A percentile compares a stretch with the other conserved stretches of the same genome.
These are phyloP conservation scores for Parasteatoda tepidariorum DNA, from an alignment of 1,140 invertebrate species.

Conservation along the genomic window DNA sequence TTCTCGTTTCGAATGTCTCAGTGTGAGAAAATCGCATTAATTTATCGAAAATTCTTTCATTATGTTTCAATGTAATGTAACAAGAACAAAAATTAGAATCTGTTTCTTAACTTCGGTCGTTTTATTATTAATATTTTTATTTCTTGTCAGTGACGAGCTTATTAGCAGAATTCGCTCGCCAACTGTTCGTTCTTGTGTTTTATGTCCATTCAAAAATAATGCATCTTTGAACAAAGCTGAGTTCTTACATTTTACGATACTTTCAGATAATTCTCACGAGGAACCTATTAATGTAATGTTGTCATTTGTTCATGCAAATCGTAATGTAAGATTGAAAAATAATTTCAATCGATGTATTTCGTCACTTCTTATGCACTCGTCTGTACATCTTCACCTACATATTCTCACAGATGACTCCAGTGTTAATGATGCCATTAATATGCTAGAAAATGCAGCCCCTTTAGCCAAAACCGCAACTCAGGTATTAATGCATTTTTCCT, in stretches of 20 bases:
- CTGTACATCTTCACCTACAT: slow-evolving; percentile 75
- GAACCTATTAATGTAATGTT: slow-evolving; percentile 66
- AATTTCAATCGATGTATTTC: slow-evolving; percentile 74
- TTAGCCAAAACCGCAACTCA: slow-evolving; percentile 67
- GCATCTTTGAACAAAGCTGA: background rate
- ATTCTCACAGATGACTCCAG: slow-evolving; percentile 78
- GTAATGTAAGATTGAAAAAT: slow-evolving; percentile 73
- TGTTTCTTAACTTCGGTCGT: background rate
- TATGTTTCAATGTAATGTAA: background rate
- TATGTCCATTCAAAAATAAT: slow-evolving; percentile 18
- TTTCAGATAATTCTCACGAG: slow-evolving; percentile 1
- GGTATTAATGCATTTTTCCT: slow-evolving; percentile 67
- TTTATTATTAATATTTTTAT: background rate
- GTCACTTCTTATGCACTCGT: slow-evolving; percentile 72
- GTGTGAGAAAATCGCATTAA: too few species aligned
- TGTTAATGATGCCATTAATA: slow-evolving; percentile 73
- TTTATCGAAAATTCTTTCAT: too few species aligned
- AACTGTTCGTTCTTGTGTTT: slow-evolving; percentile 10
- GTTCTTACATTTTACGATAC: slow-evolving; percentile 33
- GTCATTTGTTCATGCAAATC: slow-evolving; percentile 74
- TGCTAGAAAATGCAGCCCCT: slow-evolving; percentile 70
- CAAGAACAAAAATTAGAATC: slow-evolving; percentile 4
- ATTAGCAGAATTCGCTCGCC: background rate
- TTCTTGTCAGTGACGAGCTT: slow-evolving; percentile 10
- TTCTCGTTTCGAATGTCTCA: too few species aligned